Base-by-base conservation (phyloP, 1,140 invertebrate genomes). In the Apolygus lucorum region DNA sequence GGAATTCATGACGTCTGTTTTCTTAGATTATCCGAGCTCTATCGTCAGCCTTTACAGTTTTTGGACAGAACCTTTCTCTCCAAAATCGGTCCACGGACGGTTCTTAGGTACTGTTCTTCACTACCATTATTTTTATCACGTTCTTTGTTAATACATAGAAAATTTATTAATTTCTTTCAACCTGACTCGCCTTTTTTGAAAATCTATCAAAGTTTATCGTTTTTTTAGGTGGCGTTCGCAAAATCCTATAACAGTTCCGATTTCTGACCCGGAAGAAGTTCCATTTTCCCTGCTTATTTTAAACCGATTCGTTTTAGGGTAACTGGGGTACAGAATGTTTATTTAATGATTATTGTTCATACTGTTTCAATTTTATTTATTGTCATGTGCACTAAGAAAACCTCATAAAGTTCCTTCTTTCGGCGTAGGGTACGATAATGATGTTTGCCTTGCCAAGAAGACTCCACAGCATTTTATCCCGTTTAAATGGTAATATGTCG, bases 401-500 rank as follows among this genome's bases (percentile, higher is more conserved):
- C 22, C 54, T 59, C 54, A 59, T 59, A 59, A 59, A 59, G 11
- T 22, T 17, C 22, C 11, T 59, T 59, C 54, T 59, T 59, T 59
- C 54, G 54, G 54, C 54, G 54, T 59, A 59, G 54, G 54, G 54
- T 59, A 59, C 54, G 54, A 59, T 59, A 11, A 59, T 59, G 54
- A 59, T 59, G 54, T 59, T 59, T 59, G 54, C 54, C 54, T 59
- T 59, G 54, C 54, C 54, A 59, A 59, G 54, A 59, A 59, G 54
- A 59, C 54, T 59, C 34, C 34, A 17, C 54, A 59, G 54, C 54
- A 11, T 14, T 59, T 17, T 22, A 11, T 22, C 54, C 54, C 54
- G 11, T 59, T 22, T 21, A 22, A 59, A 59, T 59, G 54, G 54
- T 59, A 59, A 59, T 59, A 21, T 59, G 54, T 4, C 13, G 54